phyloP scores from a whole-genome alignment of 2,113 vertebrate species.

The Crotalus viridis region DNA sequence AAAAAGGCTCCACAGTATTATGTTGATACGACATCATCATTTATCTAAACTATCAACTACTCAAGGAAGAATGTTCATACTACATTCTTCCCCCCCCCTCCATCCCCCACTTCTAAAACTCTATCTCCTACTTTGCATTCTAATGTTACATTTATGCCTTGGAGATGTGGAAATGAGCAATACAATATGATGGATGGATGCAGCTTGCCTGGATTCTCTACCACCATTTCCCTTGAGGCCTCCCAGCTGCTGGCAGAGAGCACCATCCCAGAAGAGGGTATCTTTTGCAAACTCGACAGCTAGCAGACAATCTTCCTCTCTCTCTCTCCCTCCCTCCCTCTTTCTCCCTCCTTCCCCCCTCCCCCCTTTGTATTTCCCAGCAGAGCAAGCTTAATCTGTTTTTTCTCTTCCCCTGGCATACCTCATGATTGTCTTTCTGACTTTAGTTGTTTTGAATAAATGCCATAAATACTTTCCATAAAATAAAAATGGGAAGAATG shows the following conservation, averaged over 20 bases:
- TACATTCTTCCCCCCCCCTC: slow-evolving; percentile 24
- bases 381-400: slow-evolving; percentile 78
- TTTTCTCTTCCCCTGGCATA: slow-evolving; percentile 68
- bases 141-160: slow-evolving; percentile 67
- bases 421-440: slow-evolving; percentile 77
- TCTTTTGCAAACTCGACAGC: slow-evolving; percentile 81
- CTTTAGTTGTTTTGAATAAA: slow-evolving; percentile 65
- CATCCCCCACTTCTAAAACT: slow-evolving; percentile 51
- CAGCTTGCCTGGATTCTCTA: slow-evolving; percentile 76
- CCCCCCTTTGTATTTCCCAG: slow-evolving; percentile 74
- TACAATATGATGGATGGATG: slow-evolving; percentile 73
- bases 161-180: slow-evolving; percentile 63
- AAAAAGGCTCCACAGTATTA: slow-evolving; percentile 18
- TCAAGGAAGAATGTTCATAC: slow-evolving; percentile 27
- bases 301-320: slow-evolving; percentile 77
- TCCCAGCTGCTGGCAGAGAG: slow-evolving; percentile 77
- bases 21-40: neutral
- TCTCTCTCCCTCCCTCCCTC: slow-evolving; percentile 68
- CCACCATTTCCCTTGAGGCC: slow-evolving; percentile 76
- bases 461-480: slow-evolving; percentile 44
- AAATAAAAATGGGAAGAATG: slow-evolving; percentile 61
- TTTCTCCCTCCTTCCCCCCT: slow-evolving; percentile 69
- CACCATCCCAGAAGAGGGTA: slow-evolving; percentile 78
- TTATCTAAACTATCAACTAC: slow-evolving; percentile 12
- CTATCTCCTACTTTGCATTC: slow-evolving; percentile 55